These are phyloP conservation scores for Heterotis niloticus DNA, from an alignment of 2,113 vertebrate genomes.

Conservation along the genomic window DNA sequence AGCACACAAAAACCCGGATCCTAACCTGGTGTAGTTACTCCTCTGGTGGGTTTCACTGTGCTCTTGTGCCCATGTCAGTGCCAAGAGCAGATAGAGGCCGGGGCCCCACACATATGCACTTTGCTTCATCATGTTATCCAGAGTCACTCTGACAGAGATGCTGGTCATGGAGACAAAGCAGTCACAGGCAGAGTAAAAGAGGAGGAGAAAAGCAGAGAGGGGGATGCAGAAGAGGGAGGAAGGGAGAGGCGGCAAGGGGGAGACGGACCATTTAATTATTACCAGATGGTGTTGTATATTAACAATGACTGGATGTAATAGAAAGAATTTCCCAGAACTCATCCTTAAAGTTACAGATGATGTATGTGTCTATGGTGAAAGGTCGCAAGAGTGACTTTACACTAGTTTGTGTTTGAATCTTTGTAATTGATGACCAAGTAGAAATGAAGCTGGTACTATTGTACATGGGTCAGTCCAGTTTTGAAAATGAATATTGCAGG, in stretches of 20 bases:
- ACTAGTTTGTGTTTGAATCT: too few species aligned
- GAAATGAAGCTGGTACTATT: too few species aligned
- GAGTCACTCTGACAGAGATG: slow-evolving; percentile 9
- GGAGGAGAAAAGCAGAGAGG: slow-evolving; percentile 29
- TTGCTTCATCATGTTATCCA: slow-evolving; percentile 47
- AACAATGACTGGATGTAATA: neutral
- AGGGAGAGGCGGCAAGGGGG: neutral
- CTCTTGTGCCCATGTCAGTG: slow-evolving; percentile 46
- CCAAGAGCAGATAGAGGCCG: slow-evolving; percentile 48
- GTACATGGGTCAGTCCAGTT: too few species aligned
- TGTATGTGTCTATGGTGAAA: too few species aligned
- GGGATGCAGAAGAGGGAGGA: slow-evolving; percentile 22
- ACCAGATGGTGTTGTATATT: slow-evolving; percentile 37
- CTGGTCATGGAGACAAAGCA: slow-evolving; percentile 25
- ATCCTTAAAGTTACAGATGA: too few species aligned
- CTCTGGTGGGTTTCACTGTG: slow-evolving; percentile 38
- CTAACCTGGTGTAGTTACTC: slow-evolving; percentile 61
- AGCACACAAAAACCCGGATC: neutral
- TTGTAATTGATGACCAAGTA: too few species aligned
- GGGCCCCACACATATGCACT: slow-evolving; percentile 44
- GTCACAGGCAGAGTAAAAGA: slow-evolving; percentile 41
- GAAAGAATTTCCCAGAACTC: neutral
- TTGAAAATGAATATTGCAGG: neutral
- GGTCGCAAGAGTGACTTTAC: too few species aligned
- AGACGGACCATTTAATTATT: slow-evolving; percentile 27